Conservation (phyloP, 1,140 invertebrate genomes). For the Procambarus clarkii region DNA sequence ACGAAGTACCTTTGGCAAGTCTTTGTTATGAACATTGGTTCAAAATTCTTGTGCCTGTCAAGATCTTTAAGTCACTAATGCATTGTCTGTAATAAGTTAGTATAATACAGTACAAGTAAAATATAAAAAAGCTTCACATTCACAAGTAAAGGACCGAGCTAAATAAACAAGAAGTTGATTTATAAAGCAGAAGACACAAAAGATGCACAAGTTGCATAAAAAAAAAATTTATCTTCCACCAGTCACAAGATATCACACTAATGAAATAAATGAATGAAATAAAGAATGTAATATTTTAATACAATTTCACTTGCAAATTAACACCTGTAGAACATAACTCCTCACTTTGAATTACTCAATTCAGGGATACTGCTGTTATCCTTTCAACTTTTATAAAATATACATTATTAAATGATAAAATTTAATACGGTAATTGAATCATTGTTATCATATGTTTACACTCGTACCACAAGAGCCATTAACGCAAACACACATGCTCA, state of each 20-base stretch:
- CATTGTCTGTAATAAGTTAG: not conserved
- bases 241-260: not conserved
- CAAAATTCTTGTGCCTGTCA: not conserved
- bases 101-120: not conserved
- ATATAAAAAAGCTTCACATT: not conserved
- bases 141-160: too few species aligned
- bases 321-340: not conserved
- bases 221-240: not conserved
- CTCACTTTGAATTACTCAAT: not conserved
- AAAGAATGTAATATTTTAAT: not conserved
- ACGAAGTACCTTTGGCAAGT: not conserved
- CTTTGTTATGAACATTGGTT: not conserved
- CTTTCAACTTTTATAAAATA: not conserved
- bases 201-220: not conserved
- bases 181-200: not conserved
- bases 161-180: not conserved
- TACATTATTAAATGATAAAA: not conserved
- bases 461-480: not conserved
- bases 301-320: not conserved
- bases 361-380: not conserved
- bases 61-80: not conserved
- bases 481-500: not conserved
- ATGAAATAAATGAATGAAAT: not conserved
- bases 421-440: not conserved
- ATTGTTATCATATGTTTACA: not conserved